These are phyloP conservation scores for Toxonevra muliebris DNA, from an alignment of 2,888 invertebrate species.

Conservation along the genomic window DNA sequence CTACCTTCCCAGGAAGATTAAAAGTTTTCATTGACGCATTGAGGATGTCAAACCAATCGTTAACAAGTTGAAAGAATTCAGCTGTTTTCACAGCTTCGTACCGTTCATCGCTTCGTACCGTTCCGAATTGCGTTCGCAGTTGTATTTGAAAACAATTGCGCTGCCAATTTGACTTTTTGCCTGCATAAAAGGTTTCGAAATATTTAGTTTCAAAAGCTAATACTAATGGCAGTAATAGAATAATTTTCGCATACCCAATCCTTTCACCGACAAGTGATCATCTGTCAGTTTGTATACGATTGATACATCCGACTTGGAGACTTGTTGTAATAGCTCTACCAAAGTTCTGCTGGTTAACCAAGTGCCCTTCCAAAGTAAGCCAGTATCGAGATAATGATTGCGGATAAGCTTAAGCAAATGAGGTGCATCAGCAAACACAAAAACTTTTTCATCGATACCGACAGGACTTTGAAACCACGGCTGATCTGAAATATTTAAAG, in stretches of 20 bases:
- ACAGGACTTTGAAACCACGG: too few relatives aligned
- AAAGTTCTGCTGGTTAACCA: slow-evolving; percentile 13
- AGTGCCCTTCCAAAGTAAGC: slow-evolving; percentile 19
- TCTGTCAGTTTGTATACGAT: slow-evolving; percentile 25
- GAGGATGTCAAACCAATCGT: too few relatives aligned
- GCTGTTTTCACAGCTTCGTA: slow-evolving; percentile 9
- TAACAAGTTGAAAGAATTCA: slow-evolving; percentile 17
- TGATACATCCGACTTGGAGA: slow-evolving; percentile 11
- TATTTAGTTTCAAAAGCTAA: background rate
- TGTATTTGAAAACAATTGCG: slow-evolving; percentile 22
- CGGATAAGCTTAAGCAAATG: background rate
- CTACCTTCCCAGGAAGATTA: too few relatives aligned
- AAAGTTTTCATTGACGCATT: too few relatives aligned
- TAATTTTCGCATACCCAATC: background rate
- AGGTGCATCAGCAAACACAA: too few relatives aligned
- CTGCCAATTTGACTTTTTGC: slow-evolving; percentile 27
- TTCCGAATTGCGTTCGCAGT: slow-evolving; percentile 27
- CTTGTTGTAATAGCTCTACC: slow-evolving; percentile 14
- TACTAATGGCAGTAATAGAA: too few relatives aligned
- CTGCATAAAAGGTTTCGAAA: slow-evolving; percentile 5
- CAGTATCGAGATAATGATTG: background rate
- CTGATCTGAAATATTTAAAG: background rate
- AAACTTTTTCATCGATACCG: background rate
- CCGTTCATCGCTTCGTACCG: too few relatives aligned
- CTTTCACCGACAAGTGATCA: slow-evolving; percentile 23